Base-by-base conservation (phyloP, 2,113 vertebrate species). In the Ondatra zibethicus region DNA sequence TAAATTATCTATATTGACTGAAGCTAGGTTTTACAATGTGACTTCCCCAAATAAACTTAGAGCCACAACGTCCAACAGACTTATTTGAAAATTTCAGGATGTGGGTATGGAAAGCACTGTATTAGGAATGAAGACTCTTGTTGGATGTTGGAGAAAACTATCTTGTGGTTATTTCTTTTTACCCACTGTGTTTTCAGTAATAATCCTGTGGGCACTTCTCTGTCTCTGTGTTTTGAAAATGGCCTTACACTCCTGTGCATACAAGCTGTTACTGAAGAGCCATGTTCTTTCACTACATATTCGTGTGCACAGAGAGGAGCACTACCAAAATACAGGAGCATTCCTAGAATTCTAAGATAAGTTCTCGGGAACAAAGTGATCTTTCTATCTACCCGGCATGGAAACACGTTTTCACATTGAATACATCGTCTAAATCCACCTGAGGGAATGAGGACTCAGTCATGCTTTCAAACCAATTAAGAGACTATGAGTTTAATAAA, bases 391-490 rank as follows among this genome's bases (percentile, higher is more conserved):
- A 39, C 12, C 19, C 63, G 85, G 63, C 21, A 4, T 70, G 63
- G 76, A 96, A 97, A 68, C 3, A 2, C 27, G 87, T 94, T 91
- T 66, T 84, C 10, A 84, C 95, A 85, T 84, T 29, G 12, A 93
- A 13, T 33, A 70, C 52, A 72, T 92, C 80, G 61, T 80, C 52
- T 70, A 65, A 96, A 25, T 19, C 16, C 89, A 61, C n/a, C 84
- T 78, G 95, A 97, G 58, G 21, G 89, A 94, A 92, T 97, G 91
- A 92, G 89, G 65, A 94, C 42, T 95, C 78, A 86, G 82, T 86
- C 66, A 97, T 27, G 91, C 94, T 98, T 98, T 98, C 97, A 90
- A 93, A 95, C 89, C 93, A 96, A 92, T 98, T 98, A 97, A 97
- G 45, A 95, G 92, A 80, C 95, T 97, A 84, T 90, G 80, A 97